phyloP scores from a whole-genome alignment of 2,888 invertebrate genomes.

The Melitaea athalia region DNA sequence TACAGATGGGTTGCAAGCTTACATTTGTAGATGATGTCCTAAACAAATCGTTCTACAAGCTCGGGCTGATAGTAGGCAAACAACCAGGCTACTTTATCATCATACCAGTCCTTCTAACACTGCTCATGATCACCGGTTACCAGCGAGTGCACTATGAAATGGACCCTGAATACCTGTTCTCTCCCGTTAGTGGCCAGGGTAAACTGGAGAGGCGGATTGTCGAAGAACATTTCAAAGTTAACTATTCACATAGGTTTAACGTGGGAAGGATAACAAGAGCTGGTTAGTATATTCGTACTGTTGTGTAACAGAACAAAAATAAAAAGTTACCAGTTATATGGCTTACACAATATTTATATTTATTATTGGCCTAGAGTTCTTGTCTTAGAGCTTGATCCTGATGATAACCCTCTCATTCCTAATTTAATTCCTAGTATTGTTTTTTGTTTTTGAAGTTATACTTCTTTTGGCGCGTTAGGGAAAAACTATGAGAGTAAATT shows the following conservation, averaged over 20 bases:
- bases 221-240: conserved; percentile 92
- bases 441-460: no score
- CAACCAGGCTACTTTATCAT: conserved; percentile 95
- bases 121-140: conserved; percentile 93
- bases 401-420: no score
- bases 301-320: no score
- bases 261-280: conserved; percentile 93
- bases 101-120: conserved; percentile 90
- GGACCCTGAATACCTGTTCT: conserved; percentile 96
- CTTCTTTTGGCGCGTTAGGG: no score
- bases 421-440: no score
- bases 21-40: conserved; percentile 90
- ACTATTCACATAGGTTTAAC: conserved; percentile 92
- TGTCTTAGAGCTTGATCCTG: no score
- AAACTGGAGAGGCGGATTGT: conserved; percentile 91
- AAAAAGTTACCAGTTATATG: no score
- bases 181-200: conserved; percentile 93
- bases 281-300: conserved; percentile 77
- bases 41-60: conserved; percentile 90
- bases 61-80: conserved; percentile 89
- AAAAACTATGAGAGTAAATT: no score
- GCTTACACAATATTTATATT: no score
- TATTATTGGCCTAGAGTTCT: no score
- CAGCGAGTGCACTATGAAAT: conserved; percentile 94
- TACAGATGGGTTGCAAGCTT: conserved; percentile 87